Base-by-base conservation (phyloP, 2,113 vertebrate species). In the Channa argus region DNA sequence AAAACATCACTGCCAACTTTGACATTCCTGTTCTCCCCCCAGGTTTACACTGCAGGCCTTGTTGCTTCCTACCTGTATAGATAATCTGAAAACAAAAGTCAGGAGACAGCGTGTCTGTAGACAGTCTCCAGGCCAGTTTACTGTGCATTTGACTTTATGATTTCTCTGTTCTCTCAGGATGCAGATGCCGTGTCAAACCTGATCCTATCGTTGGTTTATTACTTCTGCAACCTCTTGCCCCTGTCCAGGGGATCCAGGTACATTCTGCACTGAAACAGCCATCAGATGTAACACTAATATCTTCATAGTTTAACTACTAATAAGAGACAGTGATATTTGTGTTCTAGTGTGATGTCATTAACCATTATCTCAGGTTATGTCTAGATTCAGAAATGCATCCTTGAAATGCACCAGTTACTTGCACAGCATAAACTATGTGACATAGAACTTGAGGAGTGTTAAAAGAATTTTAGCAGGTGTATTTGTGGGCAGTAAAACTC, bases 141-240 rank as follows among this genome's bases (percentile, higher is more conserved):
- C 24, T 9, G 24, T 3, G 36, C 51, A 2, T 1, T 3, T 50
- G 43, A 43, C 41, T 24, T 3, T 65, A 11, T 46, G 45, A 55
- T 37, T 1, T 46, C 38, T 74, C 36, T 80, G n/a, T 69, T 41
- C 50, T 67, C 74, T 54, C 83, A 99, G 98, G 98, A 99, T 80
- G 95, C 96, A 44, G 98, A 99, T 79, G 96, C 97, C 15, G 95
- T 99, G 82, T 98, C 97, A 90, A 97, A 98, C 86, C 92, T 99
- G 74, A 96, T 99, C 88, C 95, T 99, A 49, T 99, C 97, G 3
- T 86, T 99, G 89, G 95, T 98, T 82, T 99, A 99, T 92, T 99
- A 99, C 94, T 99, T 99, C 92, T 99, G 97, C 89, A 99, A 99
- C 82, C 95, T 99, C 91, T 98, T 99, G 97, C 98, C 98, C 8